Base-by-base conservation (phyloP, 2,888 invertebrate genomes). In the Tenthredo notha region DNA sequence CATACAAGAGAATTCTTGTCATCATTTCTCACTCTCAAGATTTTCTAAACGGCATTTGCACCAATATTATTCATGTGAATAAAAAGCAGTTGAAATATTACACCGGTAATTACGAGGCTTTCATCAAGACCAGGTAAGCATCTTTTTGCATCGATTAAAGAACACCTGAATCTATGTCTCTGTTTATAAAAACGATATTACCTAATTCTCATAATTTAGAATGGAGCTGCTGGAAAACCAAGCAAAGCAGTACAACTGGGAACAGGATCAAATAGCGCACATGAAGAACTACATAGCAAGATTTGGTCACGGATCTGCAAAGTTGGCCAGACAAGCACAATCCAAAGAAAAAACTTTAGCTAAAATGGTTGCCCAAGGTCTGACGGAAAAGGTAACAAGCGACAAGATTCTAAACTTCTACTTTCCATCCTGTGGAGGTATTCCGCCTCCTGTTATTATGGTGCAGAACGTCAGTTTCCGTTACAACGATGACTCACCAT, bases 271-370 rank as follows among this genome's bases (percentile, higher is more conserved):
- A 94, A 99, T 99, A 87, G 95, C 98, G 86, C 98, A 99, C 92
- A 99, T 99, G 99, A 99, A 99, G 96, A 99, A 99, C 93, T 99
- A 99, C 93, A 99, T 99, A 88, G 99, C 99, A 0, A 95, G 99
- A 84, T 99, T 99, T 94, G 99, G 99, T 95, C 99, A 99, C 95
- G 99, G 99, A 91, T 98, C 98, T 18, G 99, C 99, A 0, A 99
- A 99, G 94, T 94, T 99, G 88, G 99, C 99, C 0, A 95, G 99
- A 86, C 99, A 99, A 93, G 99, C 99, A 10, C 99, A 99, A 94
- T 99, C 99, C 87, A 99, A 99, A 94, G 99, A 99, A 94, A 99
- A 99, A 94, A 99, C 99, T 0, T 94, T 99, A 86, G 99, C 99
- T 37, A 99, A 99, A 94, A 99, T 99, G 99, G 98, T 99, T 18